phyloP scores from a whole-genome alignment of 2,888 invertebrate species.

The Microdon myrmicae region DNA sequence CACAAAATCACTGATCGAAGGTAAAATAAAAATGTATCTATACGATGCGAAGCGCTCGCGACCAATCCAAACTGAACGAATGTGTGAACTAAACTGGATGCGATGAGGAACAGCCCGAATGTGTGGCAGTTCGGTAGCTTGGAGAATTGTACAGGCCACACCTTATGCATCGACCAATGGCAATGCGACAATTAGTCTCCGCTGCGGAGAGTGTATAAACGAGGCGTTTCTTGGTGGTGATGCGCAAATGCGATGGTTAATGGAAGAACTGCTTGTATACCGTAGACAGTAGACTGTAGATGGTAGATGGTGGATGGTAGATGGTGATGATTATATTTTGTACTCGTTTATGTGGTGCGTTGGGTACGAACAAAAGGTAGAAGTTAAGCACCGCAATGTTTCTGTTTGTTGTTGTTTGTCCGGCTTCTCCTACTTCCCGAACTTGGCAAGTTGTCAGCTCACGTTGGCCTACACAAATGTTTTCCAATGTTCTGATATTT shows the following conservation, averaged over 20 bases:
- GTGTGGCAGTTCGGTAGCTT: slow-evolving; percentile 23
- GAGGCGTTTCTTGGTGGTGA: slow-evolving; percentile 15
- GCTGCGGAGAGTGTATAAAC: slow-evolving; percentile 21
- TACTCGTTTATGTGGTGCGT: slow-evolving; percentile 14
- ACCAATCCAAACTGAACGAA: slow-evolving; percentile 48
- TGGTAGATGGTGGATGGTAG: slow-evolving; percentile 1
- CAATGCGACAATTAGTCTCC: slow-evolving; percentile 21
- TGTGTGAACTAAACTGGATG: slow-evolving; percentile 46
- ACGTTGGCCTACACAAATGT: slow-evolving; percentile 52
- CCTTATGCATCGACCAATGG: slow-evolving; percentile 28
- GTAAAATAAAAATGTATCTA: slow-evolving; percentile 2
- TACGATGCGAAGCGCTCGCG: slow-evolving; percentile 37
- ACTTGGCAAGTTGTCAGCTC: slow-evolving; percentile 51
- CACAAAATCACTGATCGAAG: slow-evolving; percentile 29
- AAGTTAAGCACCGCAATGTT: slow-evolving; percentile 39
- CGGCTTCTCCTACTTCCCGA: slow-evolving; percentile 38
- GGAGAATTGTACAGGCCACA: slow-evolving; percentile 36
- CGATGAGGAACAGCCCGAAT: slow-evolving; percentile 8
- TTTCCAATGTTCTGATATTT: slow-evolving; percentile 51
- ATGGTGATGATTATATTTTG: background rate
- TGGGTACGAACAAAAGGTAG: slow-evolving; percentile 5
- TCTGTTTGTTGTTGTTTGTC: slow-evolving; percentile 48
- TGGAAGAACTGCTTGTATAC: too few species aligned
- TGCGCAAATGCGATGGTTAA: slow-evolving; percentile 44
- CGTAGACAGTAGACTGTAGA: background rate